Evolutionary conservation across 2,888 invertebrate species (phyloP).

Genomic region (Lamellibrachia satsuma): DNA sequence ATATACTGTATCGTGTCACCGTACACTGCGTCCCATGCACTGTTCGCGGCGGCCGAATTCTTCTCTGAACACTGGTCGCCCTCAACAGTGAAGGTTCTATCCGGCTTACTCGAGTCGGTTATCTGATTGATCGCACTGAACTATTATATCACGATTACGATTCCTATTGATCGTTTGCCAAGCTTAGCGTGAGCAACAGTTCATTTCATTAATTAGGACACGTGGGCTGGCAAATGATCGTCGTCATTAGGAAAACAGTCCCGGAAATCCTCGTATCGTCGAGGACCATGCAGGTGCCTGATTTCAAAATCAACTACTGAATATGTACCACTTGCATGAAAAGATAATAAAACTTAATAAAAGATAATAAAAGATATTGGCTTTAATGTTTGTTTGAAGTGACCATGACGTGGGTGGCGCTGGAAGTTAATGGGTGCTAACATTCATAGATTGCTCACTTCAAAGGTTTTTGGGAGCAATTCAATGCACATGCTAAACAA

Average conservation of each 20-base stretch:
- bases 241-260: not conserved
- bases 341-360: not conserved
- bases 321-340: not conserved
- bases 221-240: not conserved
- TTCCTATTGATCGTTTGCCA: not conserved
- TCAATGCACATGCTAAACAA: not conserved
- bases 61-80: not conserved
- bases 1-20: not conserved
- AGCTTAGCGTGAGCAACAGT: constrained; percentile 17
- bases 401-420: not conserved
- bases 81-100: not conserved
- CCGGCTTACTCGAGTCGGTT: not conserved
- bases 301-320: not conserved
- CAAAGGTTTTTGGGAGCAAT: not conserved
- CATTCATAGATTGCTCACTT: not conserved
- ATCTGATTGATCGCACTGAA: not conserved
- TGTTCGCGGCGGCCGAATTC: not conserved
- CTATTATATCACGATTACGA: not conserved
- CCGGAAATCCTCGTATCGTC: not conserved
- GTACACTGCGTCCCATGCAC: not conserved
- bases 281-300: not conserved
- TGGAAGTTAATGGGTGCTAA: not conserved
- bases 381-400: not conserved
- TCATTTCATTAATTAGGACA: not conserved
- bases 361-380: not conserved